Base-by-base conservation (phyloP, 2,113 vertebrate genomes). In the Carollia perspicillata region DNA sequence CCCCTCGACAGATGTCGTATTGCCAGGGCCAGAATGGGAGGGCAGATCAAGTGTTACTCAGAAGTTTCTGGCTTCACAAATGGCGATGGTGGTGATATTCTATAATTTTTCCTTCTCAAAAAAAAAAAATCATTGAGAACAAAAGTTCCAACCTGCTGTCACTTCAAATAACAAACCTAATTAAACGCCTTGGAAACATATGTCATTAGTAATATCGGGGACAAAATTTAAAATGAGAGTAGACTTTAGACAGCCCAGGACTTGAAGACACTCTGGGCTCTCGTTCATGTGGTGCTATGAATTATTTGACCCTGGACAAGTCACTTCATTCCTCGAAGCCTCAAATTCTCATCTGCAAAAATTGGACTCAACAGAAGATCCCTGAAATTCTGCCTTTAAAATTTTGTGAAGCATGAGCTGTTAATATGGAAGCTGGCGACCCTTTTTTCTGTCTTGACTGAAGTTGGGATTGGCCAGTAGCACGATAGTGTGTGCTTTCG, bases 141-240 rank as follows among this genome's bases (percentile, higher is more conserved):
- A 49, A 42, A 71, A 40, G 0, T 74, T 80, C 17, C 18, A 78
- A 13, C 7, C 69, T 65, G 18, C 58, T 72, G 2, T 91, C 69
- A 69, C 42, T 88, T 79, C 49, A 95, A 88, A 88, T 60, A 79
- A 33, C n/a, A 90, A 78, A 66, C 30, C 69, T 81, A 77, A 79
- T 63, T 23, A 92, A 69, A 42, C 30, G 44, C 37, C 33, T 75
- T 81, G 18, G 58, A 55, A 66, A 58, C 3, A n/a, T 3, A 4
- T 68, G 68, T 74, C 44, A 69, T 47, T 81, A 42, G 44, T 26
- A 79, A 80, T 12, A 16, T 5, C 23, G 51, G 28, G 10, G 42
- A n/a, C 18, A 16, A 42, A 40, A 44, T 18, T 51, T 51, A 2
- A 44, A 37, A 28, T 49, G 40, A 53, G 22, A 40, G 26, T 72